A percentile compares a stretch with the other conserved stretches of the same genome.
phyloP scores from a whole-genome alignment of 2,113 vertebrate species.

The Albula glossodonta region DNA sequence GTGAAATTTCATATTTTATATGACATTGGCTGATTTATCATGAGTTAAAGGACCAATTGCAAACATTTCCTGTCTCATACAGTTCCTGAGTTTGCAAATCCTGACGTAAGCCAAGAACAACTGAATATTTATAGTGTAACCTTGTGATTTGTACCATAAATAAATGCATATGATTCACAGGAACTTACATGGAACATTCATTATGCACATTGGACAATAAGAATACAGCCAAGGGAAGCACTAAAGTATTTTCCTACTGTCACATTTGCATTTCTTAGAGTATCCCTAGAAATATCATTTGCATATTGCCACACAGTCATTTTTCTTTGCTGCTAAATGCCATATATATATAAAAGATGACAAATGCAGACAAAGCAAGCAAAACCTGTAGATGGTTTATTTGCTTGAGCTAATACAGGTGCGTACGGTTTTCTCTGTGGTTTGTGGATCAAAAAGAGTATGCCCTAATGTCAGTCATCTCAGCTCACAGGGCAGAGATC shows the following conservation, averaged over 20 bases:
- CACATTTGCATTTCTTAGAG: neutral
- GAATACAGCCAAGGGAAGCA: neutral
- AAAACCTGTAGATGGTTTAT: neutral
- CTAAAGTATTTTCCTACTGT: neutral
- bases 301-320: neutral
- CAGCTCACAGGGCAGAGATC: neutral
- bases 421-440: neutral
- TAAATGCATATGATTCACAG: neutral
- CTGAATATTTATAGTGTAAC: neutral
- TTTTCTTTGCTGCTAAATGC: neutral
- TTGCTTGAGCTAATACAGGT: neutral
- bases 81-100: neutral
- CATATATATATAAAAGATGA: no score
- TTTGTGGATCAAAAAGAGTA: neutral
- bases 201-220: neutral
- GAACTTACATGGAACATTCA: neutral
- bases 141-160: slow-evolving; percentile 3
- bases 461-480: neutral
- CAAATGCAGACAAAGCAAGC: no score
- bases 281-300: neutral
- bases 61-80: neutral
- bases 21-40: no score
- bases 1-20: no score
- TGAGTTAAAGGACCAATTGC: neutral
- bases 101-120: neutral